Evolutionary conservation across 2,797 vertebrate species (phyloP).

Genomic region (Furcifer pardalis): DNA sequence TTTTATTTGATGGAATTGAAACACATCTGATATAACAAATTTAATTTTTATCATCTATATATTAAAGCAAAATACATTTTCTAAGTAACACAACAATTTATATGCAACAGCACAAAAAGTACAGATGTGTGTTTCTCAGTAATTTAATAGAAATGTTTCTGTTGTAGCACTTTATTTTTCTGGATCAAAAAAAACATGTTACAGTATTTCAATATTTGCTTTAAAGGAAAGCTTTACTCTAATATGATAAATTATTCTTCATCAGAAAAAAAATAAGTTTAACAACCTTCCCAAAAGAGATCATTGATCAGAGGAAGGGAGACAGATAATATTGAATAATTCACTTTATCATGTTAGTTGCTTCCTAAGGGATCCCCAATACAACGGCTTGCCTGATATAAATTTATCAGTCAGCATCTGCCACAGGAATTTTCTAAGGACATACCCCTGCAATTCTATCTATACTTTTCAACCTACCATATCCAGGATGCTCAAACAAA

Average conservation of each 20-base stretch:
- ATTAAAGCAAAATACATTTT: slow-evolving; percentile 34
- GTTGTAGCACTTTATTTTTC: slow-evolving; percentile 55
- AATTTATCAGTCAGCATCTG: slow-evolving; percentile 21
- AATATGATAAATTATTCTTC: slow-evolving; percentile 31
- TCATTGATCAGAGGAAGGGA: slow-evolving; percentile 35
- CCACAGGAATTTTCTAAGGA: slow-evolving; percentile 26
- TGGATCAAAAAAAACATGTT: slow-evolving; percentile 62
- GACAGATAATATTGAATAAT: slow-evolving; percentile 31
- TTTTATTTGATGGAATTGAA: slow-evolving; percentile 57
- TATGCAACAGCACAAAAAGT: slow-evolving; percentile 56
- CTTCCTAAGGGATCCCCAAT: slow-evolving; percentile 22
- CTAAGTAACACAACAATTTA: slow-evolving; percentile 42
- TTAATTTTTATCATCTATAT: slow-evolving; percentile 33
- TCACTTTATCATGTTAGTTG: slow-evolving; percentile 14
- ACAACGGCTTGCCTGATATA: neutral
- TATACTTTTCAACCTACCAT: neutral
- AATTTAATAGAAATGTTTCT: slow-evolving; percentile 60
- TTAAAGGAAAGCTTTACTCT: slow-evolving; percentile 62
- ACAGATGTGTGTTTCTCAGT: slow-evolving; percentile 53
- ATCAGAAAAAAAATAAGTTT: slow-evolving; percentile 60
- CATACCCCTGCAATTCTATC: neutral
- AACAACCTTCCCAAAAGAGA: slow-evolving; percentile 44
- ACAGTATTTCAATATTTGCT: slow-evolving; percentile 67
- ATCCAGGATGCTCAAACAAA: neutral
- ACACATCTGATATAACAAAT: slow-evolving; percentile 54